phyloP scores from a whole-genome alignment of 2,797 vertebrate species.

The Halcyon badia region DNA sequence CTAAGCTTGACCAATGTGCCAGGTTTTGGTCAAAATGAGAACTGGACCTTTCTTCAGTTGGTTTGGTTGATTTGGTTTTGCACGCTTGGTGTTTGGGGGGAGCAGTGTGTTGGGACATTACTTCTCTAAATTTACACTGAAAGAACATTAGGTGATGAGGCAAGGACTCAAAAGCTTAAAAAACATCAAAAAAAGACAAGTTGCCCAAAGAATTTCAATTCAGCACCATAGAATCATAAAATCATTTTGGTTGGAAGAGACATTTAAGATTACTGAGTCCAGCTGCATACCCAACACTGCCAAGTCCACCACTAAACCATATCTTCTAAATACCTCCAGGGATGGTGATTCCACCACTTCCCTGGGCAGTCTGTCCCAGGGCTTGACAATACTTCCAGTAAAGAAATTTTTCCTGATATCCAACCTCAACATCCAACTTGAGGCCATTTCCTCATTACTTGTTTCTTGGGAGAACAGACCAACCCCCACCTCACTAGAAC shows the following conservation, averaged over 20 bases:
- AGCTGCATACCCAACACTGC: neutral
- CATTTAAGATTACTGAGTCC: neutral
- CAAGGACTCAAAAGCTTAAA: neutral
- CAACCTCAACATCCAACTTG: neutral
- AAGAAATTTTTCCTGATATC: neutral
- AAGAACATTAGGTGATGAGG: neutral
- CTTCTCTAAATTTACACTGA: neutral
- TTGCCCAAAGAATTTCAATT: neutral
- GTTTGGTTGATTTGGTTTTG: neutral
- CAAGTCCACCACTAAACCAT: neutral
- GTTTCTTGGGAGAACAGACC: neutral
- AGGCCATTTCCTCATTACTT: fast-evolving
- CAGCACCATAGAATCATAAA: neutral
- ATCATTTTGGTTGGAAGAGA: neutral
- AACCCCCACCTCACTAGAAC: fast-evolving
- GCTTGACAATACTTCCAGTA: neutral
- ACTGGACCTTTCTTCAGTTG: neutral
- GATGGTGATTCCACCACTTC: neutral
- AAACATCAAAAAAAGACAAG: neutral
- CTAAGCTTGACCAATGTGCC: neutral
- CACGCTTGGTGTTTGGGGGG: fast-evolving
- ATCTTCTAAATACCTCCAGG: neutral
- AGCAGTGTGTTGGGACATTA: neutral
- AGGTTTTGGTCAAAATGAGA: neutral
- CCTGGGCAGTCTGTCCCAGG: neutral